A percentile compares a stretch with the other conserved stretches of the same genome.
phyloP scores from a whole-genome alignment of 2,113 vertebrate genomes.

The Suncus etruscus region DNA sequence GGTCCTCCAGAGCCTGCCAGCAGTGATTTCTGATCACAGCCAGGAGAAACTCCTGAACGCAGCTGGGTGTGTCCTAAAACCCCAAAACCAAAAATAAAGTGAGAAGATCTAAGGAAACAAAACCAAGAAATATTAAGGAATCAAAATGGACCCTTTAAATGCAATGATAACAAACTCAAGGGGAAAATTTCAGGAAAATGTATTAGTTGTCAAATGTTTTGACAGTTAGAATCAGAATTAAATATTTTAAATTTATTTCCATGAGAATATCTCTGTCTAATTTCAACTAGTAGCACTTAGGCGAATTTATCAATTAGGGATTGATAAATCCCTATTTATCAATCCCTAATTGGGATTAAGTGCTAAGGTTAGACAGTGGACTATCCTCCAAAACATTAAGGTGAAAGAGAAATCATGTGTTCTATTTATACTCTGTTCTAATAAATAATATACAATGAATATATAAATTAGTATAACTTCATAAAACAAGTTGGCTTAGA shows the following conservation, averaged over 20 bases:
- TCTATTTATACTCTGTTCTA: not conserved
- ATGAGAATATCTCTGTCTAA: not conserved
- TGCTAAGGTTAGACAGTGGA: not conserved
- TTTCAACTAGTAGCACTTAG: not conserved
- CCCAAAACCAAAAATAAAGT: no score
- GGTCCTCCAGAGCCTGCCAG: no score
- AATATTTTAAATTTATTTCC: not conserved
- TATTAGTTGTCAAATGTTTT: not conserved
- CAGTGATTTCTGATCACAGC: no score
- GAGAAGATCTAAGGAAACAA: not conserved
- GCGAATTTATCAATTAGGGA: not conserved
- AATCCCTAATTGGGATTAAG: not conserved
- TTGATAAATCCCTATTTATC: no score
- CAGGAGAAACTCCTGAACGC: no score
- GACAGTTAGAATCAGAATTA: not conserved
- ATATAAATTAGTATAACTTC: not conserved
- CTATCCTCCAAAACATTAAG: not conserved
- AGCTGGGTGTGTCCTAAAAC: no score
- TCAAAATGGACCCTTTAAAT: not conserved
- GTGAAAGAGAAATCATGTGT: not conserved
- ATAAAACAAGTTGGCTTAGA: not conserved
- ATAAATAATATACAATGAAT: not conserved
- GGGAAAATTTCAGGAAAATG: not conserved
- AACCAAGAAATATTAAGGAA: not conserved
- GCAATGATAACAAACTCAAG: not conserved